Evolutionary conservation across 1,140 invertebrate genomes (phyloP).

Genomic region (Drosophila eugracilis): DNA sequence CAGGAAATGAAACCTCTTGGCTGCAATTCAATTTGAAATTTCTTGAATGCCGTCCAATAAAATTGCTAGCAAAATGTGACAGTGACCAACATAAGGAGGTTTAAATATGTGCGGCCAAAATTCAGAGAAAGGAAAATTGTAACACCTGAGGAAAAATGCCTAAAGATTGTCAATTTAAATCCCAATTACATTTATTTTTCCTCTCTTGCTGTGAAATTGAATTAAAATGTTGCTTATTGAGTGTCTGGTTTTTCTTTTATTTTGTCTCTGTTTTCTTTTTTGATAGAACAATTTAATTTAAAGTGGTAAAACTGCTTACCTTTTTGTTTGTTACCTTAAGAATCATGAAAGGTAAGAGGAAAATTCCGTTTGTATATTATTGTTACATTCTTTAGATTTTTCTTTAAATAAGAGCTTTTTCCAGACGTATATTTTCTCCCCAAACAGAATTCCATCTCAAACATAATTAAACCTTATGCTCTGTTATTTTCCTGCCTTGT

Average conservation of each 20-base stretch:
- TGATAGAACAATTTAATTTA: conserved; percentile 9
- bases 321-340: too few species aligned
- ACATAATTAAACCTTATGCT: background rate
- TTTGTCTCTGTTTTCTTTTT: background rate
- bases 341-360: too few species aligned
- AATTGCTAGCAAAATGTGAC: conserved; percentile 34
- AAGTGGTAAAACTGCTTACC: conserved; percentile 1
- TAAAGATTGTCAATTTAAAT: conserved; percentile 44
- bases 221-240: conserved; percentile 1
- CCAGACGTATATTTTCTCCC: too few species aligned
- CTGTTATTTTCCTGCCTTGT: background rate
- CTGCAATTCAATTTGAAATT: conserved; percentile 66
- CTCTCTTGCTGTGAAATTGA: conserved; percentile 10
- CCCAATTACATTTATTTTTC: conserved; percentile 33
- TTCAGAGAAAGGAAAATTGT: conserved; percentile 6
- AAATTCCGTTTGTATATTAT: too few species aligned
- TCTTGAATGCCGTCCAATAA: conserved; percentile 32
- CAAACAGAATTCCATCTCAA: background rate
- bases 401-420: too few species aligned
- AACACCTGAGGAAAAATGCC: conserved; percentile 28
- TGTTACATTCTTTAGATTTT: too few species aligned
- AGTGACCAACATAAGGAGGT: conserved; percentile 4
- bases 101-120: background rate
- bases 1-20: conserved; percentile 52
- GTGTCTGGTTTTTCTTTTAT: background rate